Evolutionary conservation across 1,140 invertebrate genomes (phyloP).

Genomic region (Dolichoris vasculosae): DNA sequence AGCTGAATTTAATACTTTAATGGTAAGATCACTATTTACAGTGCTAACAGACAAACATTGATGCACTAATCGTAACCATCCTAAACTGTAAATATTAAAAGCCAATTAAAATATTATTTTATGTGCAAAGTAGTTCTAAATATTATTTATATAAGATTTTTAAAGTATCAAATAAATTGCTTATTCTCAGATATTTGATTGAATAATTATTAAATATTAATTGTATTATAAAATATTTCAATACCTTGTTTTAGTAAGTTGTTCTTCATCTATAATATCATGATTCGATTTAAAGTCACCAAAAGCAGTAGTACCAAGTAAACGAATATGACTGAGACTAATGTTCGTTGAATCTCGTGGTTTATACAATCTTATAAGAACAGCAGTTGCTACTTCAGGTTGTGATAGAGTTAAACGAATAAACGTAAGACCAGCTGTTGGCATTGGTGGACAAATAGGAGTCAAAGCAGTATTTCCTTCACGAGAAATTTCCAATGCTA

Average conservation of each 20-base stretch:
- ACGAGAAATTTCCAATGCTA: conserved; percentile 84
- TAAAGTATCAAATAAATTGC: neutral
- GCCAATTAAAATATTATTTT: neutral
- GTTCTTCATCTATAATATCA: conserved; percentile 70
- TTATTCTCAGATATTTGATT: too few relatives aligned
- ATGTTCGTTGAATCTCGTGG: conserved; percentile 91
- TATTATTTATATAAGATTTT: neutral
- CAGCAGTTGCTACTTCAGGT: conserved; percentile 85
- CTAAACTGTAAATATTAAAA: conserved; percentile 72
- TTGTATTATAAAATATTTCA: conserved; percentile 52
- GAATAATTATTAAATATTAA: conserved; percentile 48
- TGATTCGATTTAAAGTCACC: conserved; percentile 75
- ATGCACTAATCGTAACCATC: conserved; percentile 82
- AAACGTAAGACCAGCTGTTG: conserved; percentile 88
- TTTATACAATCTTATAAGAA: conserved; percentile 81
- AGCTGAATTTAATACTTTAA: conserved; percentile 77
- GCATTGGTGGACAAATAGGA: conserved; percentile 82
- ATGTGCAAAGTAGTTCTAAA: neutral
- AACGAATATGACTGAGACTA: conserved; percentile 89
- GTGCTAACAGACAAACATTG: conserved; percentile 78
- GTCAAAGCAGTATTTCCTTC: conserved; percentile 77
- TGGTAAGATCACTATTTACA: conserved; percentile 68
- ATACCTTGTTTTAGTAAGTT: conserved; percentile 73
- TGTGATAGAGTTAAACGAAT: conserved; percentile 87
- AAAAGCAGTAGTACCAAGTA: conserved; percentile 88